phyloP scores from a whole-genome alignment of 2,113 vertebrate species.

The Crotophaga sulcirostris region DNA sequence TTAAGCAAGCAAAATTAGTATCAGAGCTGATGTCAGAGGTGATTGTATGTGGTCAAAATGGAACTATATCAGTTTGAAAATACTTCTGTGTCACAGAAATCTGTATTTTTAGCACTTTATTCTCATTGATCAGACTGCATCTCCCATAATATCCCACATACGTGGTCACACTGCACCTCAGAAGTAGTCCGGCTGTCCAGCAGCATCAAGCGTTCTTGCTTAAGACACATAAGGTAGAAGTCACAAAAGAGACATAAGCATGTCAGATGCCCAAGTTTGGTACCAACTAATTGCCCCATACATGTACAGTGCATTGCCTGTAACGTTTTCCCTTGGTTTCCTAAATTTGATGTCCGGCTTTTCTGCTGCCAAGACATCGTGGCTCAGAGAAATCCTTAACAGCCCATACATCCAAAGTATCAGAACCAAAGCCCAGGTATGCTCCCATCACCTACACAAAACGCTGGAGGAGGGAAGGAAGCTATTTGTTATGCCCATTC shows the following conservation, averaged over 20 bases:
- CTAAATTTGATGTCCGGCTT: neutral
- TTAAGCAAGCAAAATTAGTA: neutral
- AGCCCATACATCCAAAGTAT: neutral
- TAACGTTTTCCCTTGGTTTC: neutral
- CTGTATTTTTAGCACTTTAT: neutral
- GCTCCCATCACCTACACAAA: neutral
- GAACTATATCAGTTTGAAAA: neutral
- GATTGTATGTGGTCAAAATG: neutral
- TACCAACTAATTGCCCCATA: neutral
- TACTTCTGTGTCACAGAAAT: neutral
- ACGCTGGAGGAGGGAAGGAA: neutral
- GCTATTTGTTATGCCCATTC: neutral
- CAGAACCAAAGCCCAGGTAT: neutral
- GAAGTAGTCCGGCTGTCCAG: neutral
- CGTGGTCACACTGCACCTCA: neutral
- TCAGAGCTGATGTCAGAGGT: neutral
- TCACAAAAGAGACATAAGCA: neutral
- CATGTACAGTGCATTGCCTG: rapidly evolving
- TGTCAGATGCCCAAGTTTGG: neutral
- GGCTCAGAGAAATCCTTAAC: neutral
- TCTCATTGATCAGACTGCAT: neutral
- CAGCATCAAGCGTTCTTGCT: neutral
- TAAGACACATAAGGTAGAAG: neutral
- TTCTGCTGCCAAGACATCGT: neutral
- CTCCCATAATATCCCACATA: neutral